These are phyloP conservation scores for Malurus leucopterus DNA, from an alignment of 2,797 vertebrate genomes.

Conservation along the genomic window DNA sequence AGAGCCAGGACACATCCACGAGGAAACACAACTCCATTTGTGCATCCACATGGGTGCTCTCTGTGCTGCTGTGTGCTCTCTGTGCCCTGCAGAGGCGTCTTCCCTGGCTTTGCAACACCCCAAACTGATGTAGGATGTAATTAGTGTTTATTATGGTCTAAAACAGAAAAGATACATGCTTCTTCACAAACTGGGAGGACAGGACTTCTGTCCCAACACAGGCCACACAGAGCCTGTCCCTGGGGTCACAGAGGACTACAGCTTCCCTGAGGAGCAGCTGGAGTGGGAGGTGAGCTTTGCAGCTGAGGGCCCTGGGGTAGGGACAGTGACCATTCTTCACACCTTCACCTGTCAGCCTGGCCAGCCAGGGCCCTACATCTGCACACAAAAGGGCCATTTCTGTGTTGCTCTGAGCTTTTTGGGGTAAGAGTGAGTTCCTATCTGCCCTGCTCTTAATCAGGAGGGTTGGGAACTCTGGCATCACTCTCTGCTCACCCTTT, in stretches of 20 bases:
- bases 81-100: rapidly evolving
- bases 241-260: background rate
- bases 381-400: background rate
- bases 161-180: background rate
- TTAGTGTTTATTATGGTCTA: background rate
- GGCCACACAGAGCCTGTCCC: background rate
- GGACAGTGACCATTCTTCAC: background rate
- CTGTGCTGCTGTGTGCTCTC: background rate
- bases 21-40: rapidly evolving
- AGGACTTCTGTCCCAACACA: rapidly evolving
- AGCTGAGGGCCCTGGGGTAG: background rate
- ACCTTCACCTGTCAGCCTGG: background rate
- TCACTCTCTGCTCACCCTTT: background rate
- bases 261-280: background rate
- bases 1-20: background rate
- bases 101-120: background rate
- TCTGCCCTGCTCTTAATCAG: background rate
- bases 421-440: background rate
- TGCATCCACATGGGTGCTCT: background rate
- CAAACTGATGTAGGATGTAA: background rate
- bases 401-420: background rate
- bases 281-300: background rate
- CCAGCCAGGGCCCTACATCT: background rate
- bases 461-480: background rate
- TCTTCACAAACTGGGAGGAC: background rate